These are phyloP conservation scores for cat (Felis catus) DNA, from an alignment of 2,113 vertebrate genomes.

Conservation along the genomic window F.catus_Fca126_mat1.0 CM031419.1:89440501-89441000, in stretches of 20 bases:
- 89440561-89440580: too few species aligned
- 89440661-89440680: not conserved
- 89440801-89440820: not conserved
- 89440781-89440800: not conserved
- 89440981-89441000: not conserved
- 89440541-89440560: too few species aligned
- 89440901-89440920: not conserved
- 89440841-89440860: not conserved
- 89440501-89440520: too few species aligned
- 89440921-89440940: not conserved
- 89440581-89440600: too few species aligned
- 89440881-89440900: not conserved
- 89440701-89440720: not conserved
- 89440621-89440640: not conserved
- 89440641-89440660: not conserved
- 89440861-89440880: not conserved
- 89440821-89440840: not conserved
- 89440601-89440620: not conserved
- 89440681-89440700: not conserved
- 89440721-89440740: not conserved
- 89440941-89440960: not conserved
- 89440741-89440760: not conserved
- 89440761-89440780: not conserved
- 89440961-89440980: not conserved
- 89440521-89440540: too few species aligned